Evolutionary conservation across 2,113 vertebrate genomes (phyloP), one percentile per base, ranked within the genome.

Genomic region (Numenius arquata): DNA sequence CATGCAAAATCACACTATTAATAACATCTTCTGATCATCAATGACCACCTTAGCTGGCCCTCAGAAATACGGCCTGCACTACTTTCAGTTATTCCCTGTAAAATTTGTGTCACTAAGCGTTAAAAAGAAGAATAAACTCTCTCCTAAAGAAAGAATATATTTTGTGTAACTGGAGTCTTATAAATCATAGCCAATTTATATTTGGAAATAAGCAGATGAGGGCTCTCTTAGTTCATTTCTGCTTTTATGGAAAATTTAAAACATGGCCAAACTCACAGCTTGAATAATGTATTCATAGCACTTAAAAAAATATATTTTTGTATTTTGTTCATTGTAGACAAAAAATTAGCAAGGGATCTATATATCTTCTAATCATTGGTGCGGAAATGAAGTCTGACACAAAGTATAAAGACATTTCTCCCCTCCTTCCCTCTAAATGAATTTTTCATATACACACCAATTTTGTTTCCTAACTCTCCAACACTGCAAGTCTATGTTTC

Each of bases 241-340:
- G 47, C 36, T 80, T 90, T 90, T 78, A 96, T 78, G 86, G 90
- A 95, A 96, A 96, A 95, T 80, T 52, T 79, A 93, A 92, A 93
- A 74, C 78, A 77, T 43, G 32, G 88, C 94, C 94, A 95, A 92
- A 89, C 43, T 95, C 91, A 89, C 92, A 97, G 92, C 88, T 95
- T 95, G 89, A 88, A 84, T 83, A 76, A 41, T 78, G 63, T 94
- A 96, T 91, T 94, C 80, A 89, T 25, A 93, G 78, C 16, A 70
- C 40, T 94, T 89, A 12, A 76, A 70, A 83, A 85, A 90, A 91
- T 30, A 50, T 29, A 25, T 40, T 71, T 50, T 76, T 3, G 0
- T 55, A 45, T 94, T 96, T 91, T 89, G 11, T 77, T 88, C 58
- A 77, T 7, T 50, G 50, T 63, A 94, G 68, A 92, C 50, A 94